Evolutionary conservation across 2,888 invertebrate genomes (phyloP), one percentile per base, ranked within the genome.

Genomic region (Drosophila anceps): DNA sequence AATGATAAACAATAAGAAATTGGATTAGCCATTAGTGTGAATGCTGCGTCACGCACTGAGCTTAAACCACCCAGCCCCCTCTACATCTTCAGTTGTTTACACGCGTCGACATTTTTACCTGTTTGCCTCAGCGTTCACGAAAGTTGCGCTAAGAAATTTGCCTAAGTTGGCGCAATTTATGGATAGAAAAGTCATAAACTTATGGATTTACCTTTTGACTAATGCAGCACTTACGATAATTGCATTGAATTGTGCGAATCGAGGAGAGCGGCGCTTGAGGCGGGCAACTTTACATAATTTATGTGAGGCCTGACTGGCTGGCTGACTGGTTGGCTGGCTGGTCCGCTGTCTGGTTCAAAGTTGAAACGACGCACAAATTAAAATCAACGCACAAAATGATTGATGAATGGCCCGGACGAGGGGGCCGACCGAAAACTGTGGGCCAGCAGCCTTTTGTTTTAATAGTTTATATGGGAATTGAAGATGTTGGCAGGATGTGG

Each of bases 321-420:
- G 2, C 46, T 46, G n/a, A n/a, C n/a, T n/a, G 4, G 44, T 1
- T 37, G 31, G 2, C 8, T 46, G 46, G 13, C n/a, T 24, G 15
- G 31, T n/a, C n/a, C 10, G 18, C 48, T 50, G 53, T 9, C 35
- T 54, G 81, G 81, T 81, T 84, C 84, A 87, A 89, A 84, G 84
- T 89, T 87, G 79, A 85, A 80, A 80, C 67, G 83, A 76, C 75
- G 84, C 84, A 84, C 84, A 85, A 87, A 85, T 85, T 85, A 89
- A 85, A 85, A 85, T 85, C 90, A 84, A 84, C 84, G 84, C 85
- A 85, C 90, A 81, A 84, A 81, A 82, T 85, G 84, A 85, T 85
- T 85, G 84, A 85, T 85, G 84, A 85, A 85, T 81, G 82, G 55
- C 51, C 41, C 27, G 55, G 44, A 29, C n/a, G 37, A 15, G 72